Conservation (phyloP, 2,888 invertebrate genomes). For the Andrena hattorfiana region DNA sequence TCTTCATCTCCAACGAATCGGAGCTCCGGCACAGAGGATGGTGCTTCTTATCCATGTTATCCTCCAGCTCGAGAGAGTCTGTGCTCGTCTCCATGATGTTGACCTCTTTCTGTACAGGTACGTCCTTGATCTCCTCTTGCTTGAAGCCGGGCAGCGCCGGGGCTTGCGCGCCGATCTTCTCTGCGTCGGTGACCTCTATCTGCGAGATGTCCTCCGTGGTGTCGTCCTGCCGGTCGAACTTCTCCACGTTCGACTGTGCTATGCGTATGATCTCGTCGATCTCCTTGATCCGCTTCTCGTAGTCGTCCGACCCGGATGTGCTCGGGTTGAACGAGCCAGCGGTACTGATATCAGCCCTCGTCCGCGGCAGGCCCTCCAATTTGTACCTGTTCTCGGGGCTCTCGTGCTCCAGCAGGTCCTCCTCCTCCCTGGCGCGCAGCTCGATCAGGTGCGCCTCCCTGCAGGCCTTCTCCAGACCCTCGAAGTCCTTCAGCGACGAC, state of each 20-base stretch:
- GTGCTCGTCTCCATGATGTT: constrained; percentile 88
- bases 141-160: constrained; percentile 34
- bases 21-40: constrained; percentile 88
- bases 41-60: constrained; percentile 82
- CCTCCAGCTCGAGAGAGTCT: constrained; percentile 88
- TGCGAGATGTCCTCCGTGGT: constrained; percentile 86
- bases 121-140: constrained; percentile 42
- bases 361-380: constrained; percentile 84
- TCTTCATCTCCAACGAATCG: constrained; percentile 89
- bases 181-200: constrained; percentile 78
- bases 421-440: constrained; percentile 93
- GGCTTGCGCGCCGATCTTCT: constrained; percentile 56
- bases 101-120: constrained; percentile 75
- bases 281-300: constrained; percentile 89
- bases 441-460: constrained; percentile 94
- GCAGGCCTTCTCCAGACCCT: constrained; percentile 95
- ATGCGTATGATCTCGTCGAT: constrained; percentile 90
- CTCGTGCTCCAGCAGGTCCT: constrained; percentile 90
- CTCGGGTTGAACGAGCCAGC: constrained; percentile 85
- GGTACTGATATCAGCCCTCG: constrained; percentile 66
- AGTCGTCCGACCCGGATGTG: constrained; percentile 87
- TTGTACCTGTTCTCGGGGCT: constrained; percentile 88
- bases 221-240: constrained; percentile 87
- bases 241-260: constrained; percentile 89
- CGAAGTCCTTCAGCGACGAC: constrained; percentile 96